Evolutionary conservation across 1,140 invertebrate genomes (phyloP).

Genomic region (Portunus trituberculatus): DNA sequence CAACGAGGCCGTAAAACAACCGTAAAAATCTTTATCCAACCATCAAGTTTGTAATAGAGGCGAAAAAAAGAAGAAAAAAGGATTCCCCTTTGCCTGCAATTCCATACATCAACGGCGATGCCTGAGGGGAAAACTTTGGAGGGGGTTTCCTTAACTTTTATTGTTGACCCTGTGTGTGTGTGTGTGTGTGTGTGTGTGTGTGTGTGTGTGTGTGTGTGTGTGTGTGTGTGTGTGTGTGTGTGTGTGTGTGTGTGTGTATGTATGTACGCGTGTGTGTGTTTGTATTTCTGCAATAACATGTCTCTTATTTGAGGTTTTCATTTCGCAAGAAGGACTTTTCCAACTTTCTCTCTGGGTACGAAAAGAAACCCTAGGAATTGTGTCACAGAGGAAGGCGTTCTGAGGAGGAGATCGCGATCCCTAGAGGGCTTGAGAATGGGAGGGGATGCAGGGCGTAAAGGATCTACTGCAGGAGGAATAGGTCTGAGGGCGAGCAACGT

Average conservation of each 20-base stretch:
- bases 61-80: too few relatives aligned
- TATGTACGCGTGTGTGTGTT: too few relatives aligned
- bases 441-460: too few relatives aligned
- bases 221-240: not conserved
- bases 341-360: not conserved
- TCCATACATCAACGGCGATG: not conserved
- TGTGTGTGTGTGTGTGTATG: not conserved
- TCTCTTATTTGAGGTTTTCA: not conserved
- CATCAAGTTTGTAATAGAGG: too few relatives aligned
- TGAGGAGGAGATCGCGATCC: too few relatives aligned
- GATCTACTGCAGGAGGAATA: too few relatives aligned
- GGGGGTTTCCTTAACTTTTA: not conserved
- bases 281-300: not conserved
- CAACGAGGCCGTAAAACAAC: not conserved
- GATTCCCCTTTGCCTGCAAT: not conserved
- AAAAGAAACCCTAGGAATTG: not conserved
- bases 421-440: too few relatives aligned
- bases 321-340: too few relatives aligned
- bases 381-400: not conserved
- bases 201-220: not conserved
- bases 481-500: too few relatives aligned
- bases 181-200: not conserved
- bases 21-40: too few relatives aligned
- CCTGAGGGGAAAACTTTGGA: not conserved
- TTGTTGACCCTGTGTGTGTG: not conserved